Percentiles rank a stretch among this genome's conserved stretches.
phyloP scores from a whole-genome alignment of 2,888 invertebrate genomes.

The Neoitamus cyanurus region DNA sequence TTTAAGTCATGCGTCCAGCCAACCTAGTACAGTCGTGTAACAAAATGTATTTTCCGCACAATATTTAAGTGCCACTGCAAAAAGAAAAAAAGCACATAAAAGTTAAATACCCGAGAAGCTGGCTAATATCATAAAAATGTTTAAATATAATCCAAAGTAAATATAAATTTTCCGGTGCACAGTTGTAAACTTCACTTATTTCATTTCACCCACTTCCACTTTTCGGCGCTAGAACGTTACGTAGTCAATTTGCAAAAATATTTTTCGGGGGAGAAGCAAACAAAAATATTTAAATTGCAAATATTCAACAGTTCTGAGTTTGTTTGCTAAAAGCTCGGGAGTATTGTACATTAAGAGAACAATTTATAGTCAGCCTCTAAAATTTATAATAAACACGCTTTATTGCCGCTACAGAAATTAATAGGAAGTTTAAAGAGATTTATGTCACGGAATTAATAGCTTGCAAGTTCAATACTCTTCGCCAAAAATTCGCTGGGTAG shows the following conservation, averaged over 20 bases:
- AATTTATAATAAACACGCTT: neutral
- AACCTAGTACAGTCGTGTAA: too few relatives aligned
- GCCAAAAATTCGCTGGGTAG: too few relatives aligned
- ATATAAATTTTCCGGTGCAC: neutral
- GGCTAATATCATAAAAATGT: neutral
- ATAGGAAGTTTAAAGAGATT: neutral
- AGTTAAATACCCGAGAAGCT: neutral
- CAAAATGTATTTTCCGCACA: too few relatives aligned
- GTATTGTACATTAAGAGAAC: neutral
- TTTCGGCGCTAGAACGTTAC: neutral
- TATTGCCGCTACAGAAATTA: neutral
- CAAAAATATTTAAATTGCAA: neutral
- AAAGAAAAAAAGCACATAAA: too few relatives aligned
- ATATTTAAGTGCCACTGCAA: too few relatives aligned
- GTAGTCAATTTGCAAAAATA: neutral
- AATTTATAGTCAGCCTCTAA: neutral
- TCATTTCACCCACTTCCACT: neutral
- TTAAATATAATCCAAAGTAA: neutral
- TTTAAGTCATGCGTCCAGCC: too few relatives aligned
- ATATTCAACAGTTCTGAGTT: neutral
- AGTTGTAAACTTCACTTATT: neutral
- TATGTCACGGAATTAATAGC: neutral
- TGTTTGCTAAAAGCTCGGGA: neutral
- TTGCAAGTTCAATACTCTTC: neutral
- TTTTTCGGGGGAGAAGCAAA: neutral